These are phyloP conservation scores for Dioctria rufipes DNA, from an alignment of 2,888 invertebrate genomes.

Conservation along the genomic window DNA sequence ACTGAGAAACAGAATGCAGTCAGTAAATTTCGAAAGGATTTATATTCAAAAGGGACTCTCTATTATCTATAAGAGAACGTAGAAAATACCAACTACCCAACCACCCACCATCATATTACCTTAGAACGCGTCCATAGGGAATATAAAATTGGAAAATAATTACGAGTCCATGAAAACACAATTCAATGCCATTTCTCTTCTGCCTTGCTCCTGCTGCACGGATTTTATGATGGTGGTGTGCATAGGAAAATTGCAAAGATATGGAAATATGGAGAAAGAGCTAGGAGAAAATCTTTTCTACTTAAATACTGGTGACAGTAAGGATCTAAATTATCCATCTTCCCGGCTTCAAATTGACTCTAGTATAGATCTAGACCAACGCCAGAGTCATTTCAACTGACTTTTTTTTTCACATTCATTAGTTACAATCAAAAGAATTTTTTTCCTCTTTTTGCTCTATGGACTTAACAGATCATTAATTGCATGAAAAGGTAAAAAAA, in stretches of 20 bases:
- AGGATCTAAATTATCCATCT: slow-evolving; percentile 29
- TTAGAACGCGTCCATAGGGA: background rate
- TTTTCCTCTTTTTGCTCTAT: background rate
- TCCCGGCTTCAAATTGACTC: slow-evolving; percentile 19
- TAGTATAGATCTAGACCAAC: background rate
- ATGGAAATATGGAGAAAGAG: too few relatives aligned
- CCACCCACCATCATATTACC: background rate
- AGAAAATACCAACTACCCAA: background rate
- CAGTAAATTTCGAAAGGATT: background rate
- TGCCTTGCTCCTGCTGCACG: background rate
- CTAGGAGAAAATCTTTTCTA: too few relatives aligned
- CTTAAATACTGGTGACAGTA: slow-evolving; percentile 17
- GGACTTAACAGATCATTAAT: slow-evolving; percentile 48
- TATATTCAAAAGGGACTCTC: background rate
- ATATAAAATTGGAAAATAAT: slow-evolving; percentile 47
- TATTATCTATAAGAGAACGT: background rate
- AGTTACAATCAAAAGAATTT: slow-evolving; percentile 38
- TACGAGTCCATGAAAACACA: slow-evolving; percentile 37
- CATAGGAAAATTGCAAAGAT: too few relatives aligned
- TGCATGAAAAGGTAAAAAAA: background rate
- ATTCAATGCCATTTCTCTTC: slow-evolving; percentile 16
- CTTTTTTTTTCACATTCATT: slow-evolving; percentile 24
- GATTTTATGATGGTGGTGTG: too few relatives aligned
- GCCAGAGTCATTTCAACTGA: slow-evolving; percentile 41
- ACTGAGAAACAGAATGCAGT: too few relatives aligned